phyloP scores from a whole-genome alignment of 2,113 vertebrate species.

The Xiphorhynchus elegans region DNA sequence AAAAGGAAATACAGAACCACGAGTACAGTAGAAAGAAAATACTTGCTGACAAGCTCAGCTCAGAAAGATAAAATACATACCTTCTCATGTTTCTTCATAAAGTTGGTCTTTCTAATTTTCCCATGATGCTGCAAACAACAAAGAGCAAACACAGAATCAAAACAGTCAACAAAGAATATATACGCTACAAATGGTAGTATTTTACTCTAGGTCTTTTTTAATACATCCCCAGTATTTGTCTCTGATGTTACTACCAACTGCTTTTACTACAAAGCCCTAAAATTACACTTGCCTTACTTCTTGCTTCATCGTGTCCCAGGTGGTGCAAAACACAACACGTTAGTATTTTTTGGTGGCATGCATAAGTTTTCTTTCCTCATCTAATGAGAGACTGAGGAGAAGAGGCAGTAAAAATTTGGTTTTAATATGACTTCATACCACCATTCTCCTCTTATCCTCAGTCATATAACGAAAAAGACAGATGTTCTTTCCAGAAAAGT shows the following conservation, averaged over 20 bases:
- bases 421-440: background rate
- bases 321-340: background rate
- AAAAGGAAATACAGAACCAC: background rate
- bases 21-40: background rate
- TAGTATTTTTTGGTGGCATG: background rate
- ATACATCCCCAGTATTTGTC: background rate
- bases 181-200: background rate
- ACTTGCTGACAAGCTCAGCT: background rate
- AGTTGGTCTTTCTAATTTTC: slow-evolving; percentile 91
- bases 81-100: slow-evolving; percentile 96
- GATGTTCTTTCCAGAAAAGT: background rate
- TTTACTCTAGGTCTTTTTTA: background rate
- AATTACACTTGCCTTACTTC: background rate
- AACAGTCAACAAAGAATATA: background rate
- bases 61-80: slow-evolving; percentile 64
- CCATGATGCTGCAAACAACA: slow-evolving; percentile 87
- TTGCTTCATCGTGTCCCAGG: background rate
- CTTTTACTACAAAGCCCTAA: background rate
- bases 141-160: background rate
- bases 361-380: background rate
- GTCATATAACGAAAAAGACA: background rate
- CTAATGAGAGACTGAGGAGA: background rate
- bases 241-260: background rate
- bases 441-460: background rate
- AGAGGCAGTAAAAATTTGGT: background rate